Evolutionary conservation across 1,140 invertebrate genomes (phyloP).

Genomic region (Trachymyrmex cornetzi): DNA sequence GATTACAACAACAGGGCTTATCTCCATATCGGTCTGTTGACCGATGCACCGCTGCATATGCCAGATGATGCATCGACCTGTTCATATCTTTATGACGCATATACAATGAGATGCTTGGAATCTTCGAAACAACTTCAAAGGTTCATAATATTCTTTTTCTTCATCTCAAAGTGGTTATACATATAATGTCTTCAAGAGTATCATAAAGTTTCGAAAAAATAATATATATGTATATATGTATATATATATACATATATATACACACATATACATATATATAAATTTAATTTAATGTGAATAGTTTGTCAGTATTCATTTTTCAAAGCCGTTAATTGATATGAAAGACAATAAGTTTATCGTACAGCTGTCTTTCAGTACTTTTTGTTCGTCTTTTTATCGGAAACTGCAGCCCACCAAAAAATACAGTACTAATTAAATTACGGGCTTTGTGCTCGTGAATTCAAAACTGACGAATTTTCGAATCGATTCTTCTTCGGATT

Average conservation of each 20-base stretch:
- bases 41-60: neutral
- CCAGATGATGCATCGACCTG: constrained; percentile 6
- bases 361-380: neutral
- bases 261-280: neutral
- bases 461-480: constrained; percentile 57
- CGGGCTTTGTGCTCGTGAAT: constrained; percentile 26
- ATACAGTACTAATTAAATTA: constrained; percentile 57
- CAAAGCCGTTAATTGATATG: neutral
- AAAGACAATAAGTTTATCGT: neutral
- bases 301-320: neutral
- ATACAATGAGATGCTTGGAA: neutral
- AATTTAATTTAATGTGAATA: neutral
- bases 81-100: constrained; percentile 17
- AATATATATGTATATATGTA: neutral
- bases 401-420: constrained; percentile 7
- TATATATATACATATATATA: too few relatives aligned
- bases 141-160: neutral
- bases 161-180: neutral
- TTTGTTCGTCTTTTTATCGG: neutral
- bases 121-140: neutral
- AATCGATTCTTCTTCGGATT: constrained; percentile 62
- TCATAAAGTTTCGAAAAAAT: neutral
- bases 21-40: constrained; percentile 56
- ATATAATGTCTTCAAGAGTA: neutral
- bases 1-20: constrained; percentile 70